Conservation (phyloP, 2,113 vertebrate genomes). For the Sceloporus tristichus region DNA sequence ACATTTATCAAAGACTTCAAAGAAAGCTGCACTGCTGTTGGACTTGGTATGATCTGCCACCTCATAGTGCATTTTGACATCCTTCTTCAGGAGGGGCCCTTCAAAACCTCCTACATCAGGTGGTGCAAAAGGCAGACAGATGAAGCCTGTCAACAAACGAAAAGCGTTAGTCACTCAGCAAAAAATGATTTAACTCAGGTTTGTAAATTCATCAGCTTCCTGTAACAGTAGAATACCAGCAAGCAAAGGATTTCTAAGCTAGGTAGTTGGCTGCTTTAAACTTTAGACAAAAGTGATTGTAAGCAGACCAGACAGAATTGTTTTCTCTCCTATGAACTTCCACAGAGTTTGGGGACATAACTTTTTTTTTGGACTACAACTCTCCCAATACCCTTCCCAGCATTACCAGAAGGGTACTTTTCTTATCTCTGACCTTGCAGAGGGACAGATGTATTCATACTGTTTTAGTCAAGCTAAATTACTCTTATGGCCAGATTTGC, state of each 20-base stretch:
- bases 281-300: slow-evolving; percentile 5
- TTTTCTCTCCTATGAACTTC: too few species aligned
- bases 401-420: too few species aligned
- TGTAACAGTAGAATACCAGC: not conserved
- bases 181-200: not conserved
- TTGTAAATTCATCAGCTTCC: not conserved
- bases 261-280: not conserved
- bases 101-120: slow-evolving; percentile 45
- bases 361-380: too few species aligned
- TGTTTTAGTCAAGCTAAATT: not conserved
- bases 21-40: slow-evolving; percentile 74
- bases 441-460: not conserved
- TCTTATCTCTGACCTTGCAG: not conserved
- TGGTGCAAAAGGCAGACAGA: slow-evolving; percentile 4
- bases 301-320: too few species aligned
- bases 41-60: slow-evolving; percentile 74
- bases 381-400: too few species aligned
- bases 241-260: not conserved
- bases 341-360: too few species aligned
- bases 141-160: slow-evolving; percentile 21
- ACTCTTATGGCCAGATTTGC: not conserved
- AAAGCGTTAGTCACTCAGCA: not conserved
- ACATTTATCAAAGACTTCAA: slow-evolving; percentile 82
- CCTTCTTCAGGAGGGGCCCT: slow-evolving; percentile 26
- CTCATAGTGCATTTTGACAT: slow-evolving; percentile 71